phyloP scores from a whole-genome alignment of 1,140 invertebrate genomes.

The Macrosteles quadrilineatus region DNA sequence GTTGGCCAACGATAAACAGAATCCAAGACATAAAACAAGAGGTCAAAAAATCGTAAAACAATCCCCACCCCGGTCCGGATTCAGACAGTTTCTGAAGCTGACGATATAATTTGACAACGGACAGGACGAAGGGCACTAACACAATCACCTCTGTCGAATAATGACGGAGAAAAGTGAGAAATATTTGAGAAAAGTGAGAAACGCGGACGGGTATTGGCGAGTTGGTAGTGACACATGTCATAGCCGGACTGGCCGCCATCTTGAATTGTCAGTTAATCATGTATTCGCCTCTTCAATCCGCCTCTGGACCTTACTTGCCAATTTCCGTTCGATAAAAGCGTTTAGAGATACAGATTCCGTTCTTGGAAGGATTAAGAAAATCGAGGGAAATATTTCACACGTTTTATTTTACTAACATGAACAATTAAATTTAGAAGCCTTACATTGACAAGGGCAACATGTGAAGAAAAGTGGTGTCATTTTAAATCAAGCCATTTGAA shows the following conservation, averaged over 20 bases:
- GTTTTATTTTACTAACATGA: no score
- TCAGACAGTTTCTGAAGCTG: background rate
- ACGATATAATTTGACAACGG: slow-evolving; percentile 19
- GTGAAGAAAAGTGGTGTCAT: no score
- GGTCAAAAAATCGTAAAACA: no score
- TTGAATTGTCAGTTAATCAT: slow-evolving; percentile 26
- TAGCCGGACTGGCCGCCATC: slow-evolving; percentile 6
- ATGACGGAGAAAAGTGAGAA: slow-evolving; percentile 19
- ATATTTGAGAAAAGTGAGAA: slow-evolving; percentile 27
- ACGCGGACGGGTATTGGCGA: slow-evolving; percentile 11
- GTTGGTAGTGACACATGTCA: background rate
- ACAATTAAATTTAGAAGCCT: no score
- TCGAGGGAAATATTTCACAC: no score
- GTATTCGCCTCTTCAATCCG: slow-evolving; percentile 22
- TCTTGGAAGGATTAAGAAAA: no score
- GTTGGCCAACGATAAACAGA: no score
- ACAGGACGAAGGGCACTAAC: slow-evolving; percentile 1
- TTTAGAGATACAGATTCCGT: no score
- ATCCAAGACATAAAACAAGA: no score
- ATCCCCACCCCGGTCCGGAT: background rate
- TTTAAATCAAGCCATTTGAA: no score
- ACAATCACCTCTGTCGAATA: slow-evolving; percentile 18
- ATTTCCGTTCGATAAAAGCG: no score
- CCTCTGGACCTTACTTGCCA: background rate
- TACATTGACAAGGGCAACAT: no score